phyloP scores from a whole-genome alignment of 2,888 invertebrate species.

The Xestia c-nigrum region DNA sequence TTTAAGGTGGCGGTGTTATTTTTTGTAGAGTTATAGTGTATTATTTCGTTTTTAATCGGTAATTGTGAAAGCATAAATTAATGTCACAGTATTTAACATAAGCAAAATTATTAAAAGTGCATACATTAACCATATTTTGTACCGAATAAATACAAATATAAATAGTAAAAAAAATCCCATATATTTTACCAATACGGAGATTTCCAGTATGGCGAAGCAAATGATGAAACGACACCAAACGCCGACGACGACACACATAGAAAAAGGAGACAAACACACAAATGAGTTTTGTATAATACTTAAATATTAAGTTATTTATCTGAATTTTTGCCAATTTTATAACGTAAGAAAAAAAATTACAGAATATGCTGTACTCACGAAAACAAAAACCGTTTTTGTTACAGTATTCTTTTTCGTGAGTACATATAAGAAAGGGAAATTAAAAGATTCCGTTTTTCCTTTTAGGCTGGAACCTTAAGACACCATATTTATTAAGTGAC shows the following conservation, averaged over 20 bases:
- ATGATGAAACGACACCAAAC: slow-evolving; percentile 51
- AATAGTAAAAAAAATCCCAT: slow-evolving; percentile 38
- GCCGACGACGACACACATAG: slow-evolving; percentile 65
- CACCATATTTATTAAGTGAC: neutral
- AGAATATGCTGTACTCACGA: neutral
- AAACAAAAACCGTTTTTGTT: too few species aligned
- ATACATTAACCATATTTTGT: neutral
- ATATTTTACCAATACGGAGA: slow-evolving; percentile 44
- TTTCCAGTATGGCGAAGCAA: slow-evolving; percentile 43
- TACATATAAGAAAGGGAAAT: neutral
- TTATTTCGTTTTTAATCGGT: neutral
- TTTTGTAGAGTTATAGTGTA: neutral
- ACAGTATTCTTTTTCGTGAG: too few species aligned
- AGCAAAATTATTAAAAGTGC: neutral
- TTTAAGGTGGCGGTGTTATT: neutral
- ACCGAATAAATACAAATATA: neutral
- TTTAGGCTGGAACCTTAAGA: neutral
- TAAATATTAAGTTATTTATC: neutral
- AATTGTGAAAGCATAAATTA: neutral
- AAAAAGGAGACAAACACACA: slow-evolving; percentile 66
- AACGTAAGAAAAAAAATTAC: neutral
- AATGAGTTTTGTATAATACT: slow-evolving; percentile 42
- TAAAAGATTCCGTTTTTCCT: neutral
- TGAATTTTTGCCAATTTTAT: slow-evolving; percentile 43
- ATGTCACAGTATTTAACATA: neutral